Base-by-base conservation (phyloP, 2,888 invertebrate genomes). In the Drosophila birchii region DNA sequence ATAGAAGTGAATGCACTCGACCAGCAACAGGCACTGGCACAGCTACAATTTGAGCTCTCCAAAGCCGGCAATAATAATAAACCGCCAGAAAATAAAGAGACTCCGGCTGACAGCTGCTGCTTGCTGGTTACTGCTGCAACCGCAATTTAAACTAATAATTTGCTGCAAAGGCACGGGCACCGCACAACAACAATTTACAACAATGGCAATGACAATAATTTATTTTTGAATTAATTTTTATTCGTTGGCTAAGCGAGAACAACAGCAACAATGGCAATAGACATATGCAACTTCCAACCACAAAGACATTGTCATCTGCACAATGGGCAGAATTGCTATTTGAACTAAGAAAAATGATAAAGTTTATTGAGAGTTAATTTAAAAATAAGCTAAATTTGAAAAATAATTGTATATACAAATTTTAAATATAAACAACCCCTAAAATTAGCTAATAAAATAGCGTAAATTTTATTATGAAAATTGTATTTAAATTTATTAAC, bases 101-200 rank as follows among this genome's bases (percentile, higher is more conserved):
- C 66, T 62, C 14, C 54, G 23, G 70, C 73, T 76, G 71, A 80
- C 55, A 53, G 66, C 58, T 51, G 72, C 45, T 53, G 43, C 55
- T 47, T 53, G 64, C 45, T 51, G 41, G 45, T 47, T 53, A 63
- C 53, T 63, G 69, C 67, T 78, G 88, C 88, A 89, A 86, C 79
- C 88, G 86, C 89, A 86, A 86, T 86, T 86, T 87, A 88, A 88
- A 86, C 85, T 89, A 89, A 85, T 85, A 83, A 76, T 79, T 81
- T 77, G 68, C 87, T 84, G 47, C 81, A 80, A 70, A 66, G 76
- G 58, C 60, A 72, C 36, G 69, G 75, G 54, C 58, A 71, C 49
- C 49, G 44, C 49, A 66, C 20, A 56, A 36, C 67, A 57, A 51
- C 62, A 53, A 62, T 53, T 45, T 44, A 47, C 77, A 72, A 82